A percentile compares a stretch with the other conserved stretches of the same genome.
These are phyloP conservation scores for Denticeps clupeoides DNA, from an alignment of 2,797 vertebrate genomes.

Conservation along the genomic window DNA sequence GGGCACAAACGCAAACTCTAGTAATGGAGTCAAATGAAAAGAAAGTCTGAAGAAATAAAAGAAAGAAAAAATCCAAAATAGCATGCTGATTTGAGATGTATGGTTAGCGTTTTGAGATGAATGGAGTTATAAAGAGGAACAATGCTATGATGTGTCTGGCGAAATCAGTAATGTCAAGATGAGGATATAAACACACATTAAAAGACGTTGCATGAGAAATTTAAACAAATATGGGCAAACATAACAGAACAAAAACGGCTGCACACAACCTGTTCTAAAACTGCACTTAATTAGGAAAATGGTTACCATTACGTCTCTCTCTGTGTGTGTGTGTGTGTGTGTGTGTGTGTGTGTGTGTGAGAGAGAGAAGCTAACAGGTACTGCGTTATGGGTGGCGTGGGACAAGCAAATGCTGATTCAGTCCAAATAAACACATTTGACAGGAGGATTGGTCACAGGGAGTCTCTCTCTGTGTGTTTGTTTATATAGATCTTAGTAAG, in stretches of 20 bases:
- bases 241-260: conserved; percentile 36
- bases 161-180: no score
- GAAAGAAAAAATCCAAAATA: conserved; percentile 4
- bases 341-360: neutral
- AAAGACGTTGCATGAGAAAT: no score
- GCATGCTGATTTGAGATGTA: no score
- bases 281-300: conserved; percentile 56
- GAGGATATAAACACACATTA: no score
- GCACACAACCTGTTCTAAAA: conserved; percentile 45
- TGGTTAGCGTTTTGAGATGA: no score
- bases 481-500: neutral
- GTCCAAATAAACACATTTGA: no score
- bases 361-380: neutral
- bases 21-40: conserved; percentile 14
- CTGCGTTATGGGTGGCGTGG: neutral
- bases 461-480: neutral
- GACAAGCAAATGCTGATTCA: no score
- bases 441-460: no score
- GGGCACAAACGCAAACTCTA: conserved; percentile 8
- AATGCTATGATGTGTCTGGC: no score
- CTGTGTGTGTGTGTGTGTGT: neutral
- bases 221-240: neutral
- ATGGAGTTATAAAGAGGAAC: no score
- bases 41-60: conserved; percentile 9
- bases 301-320: conserved; percentile 39